Evolutionary conservation across 2,888 invertebrate genomes (phyloP).

Genomic region (Dastarcus helophoroides): DNA sequence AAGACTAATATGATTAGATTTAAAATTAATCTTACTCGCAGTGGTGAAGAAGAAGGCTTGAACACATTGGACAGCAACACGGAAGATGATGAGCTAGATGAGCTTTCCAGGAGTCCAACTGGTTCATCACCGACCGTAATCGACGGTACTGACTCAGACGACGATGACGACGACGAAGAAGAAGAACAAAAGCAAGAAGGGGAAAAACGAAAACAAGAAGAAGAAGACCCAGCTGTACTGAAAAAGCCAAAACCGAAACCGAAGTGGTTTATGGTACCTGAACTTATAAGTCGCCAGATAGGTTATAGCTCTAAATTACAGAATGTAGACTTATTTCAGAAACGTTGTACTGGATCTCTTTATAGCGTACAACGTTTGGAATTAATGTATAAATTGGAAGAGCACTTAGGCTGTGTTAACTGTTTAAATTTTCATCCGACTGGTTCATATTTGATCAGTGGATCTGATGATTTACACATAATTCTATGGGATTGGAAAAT

Average conservation of each 20-base stretch:
- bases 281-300: constrained; percentile 54
- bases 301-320: constrained; percentile 40
- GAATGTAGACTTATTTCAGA: constrained; percentile 25
- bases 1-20: too few relatives aligned
- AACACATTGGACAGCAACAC: constrained; percentile 6
- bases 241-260: constrained; percentile 53
- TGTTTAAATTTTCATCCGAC: constrained; percentile 79
- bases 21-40: constrained; percentile 7
- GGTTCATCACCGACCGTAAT: constrained; percentile 12
- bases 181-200: constrained; percentile 50
- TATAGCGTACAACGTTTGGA: constrained; percentile 73
- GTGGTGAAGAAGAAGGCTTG: constrained; percentile 12
- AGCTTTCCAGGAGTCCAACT: constrained; percentile 5
- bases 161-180: constrained; percentile 32
- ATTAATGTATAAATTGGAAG: constrained; percentile 60
- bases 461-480: constrained; percentile 81
- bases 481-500: constrained; percentile 87
- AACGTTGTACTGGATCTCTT: constrained; percentile 67
- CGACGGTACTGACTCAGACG: constrained; percentile 25
- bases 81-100: constrained; percentile 11
- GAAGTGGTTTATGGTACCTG: constrained; percentile 52
- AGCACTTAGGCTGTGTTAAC: constrained; percentile 86
- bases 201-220: constrained; percentile 37
- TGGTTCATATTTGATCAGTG: constrained; percentile 69
- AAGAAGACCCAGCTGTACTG: constrained; percentile 38